phyloP scores from a whole-genome alignment of 92 coral and sea anemone genomes.

The Actinostola sp. region DNA sequence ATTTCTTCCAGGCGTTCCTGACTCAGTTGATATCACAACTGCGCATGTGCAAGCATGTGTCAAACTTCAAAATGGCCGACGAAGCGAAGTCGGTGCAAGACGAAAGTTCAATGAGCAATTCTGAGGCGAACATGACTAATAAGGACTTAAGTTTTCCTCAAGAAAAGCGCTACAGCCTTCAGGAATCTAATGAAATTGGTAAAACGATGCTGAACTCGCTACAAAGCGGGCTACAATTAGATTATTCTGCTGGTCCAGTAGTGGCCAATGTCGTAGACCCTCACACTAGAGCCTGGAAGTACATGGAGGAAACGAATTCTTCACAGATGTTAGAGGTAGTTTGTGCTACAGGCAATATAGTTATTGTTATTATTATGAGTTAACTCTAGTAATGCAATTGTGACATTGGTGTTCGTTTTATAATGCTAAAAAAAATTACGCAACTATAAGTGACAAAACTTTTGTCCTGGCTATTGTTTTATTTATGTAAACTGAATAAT shows the following conservation, averaged over 20 bases:
- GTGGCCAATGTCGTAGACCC: constrained; percentile 49
- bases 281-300: constrained; percentile 69
- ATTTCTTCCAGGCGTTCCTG: constrained; percentile 56
- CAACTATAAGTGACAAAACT: too few species aligned
- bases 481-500: too few species aligned
- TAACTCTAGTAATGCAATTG: too few species aligned
- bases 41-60: constrained; percentile 13
- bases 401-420: too few species aligned
- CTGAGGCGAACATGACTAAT: background rate
- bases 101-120: background rate
- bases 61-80: constrained; percentile 37
- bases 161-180: constrained; percentile 49
- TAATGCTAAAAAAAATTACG: too few species aligned
- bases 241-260: background rate
- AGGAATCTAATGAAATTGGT: constrained; percentile 66
- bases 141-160: background rate
- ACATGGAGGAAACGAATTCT: constrained; percentile 68
- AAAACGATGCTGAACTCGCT: constrained; percentile 62
- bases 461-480: too few species aligned
- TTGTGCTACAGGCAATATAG: background rate
- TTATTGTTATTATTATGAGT: too few species aligned
- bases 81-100: constrained; percentile 1
- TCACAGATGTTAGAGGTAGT: constrained; percentile 61
- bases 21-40: background rate
- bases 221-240: constrained; percentile 27